Percentiles rank a stretch among this genome's conserved stretches.
These are phyloP conservation scores for Platysternon megacephalum DNA, from an alignment of 2,113 vertebrate genomes.

Conservation along the genomic window DNA sequence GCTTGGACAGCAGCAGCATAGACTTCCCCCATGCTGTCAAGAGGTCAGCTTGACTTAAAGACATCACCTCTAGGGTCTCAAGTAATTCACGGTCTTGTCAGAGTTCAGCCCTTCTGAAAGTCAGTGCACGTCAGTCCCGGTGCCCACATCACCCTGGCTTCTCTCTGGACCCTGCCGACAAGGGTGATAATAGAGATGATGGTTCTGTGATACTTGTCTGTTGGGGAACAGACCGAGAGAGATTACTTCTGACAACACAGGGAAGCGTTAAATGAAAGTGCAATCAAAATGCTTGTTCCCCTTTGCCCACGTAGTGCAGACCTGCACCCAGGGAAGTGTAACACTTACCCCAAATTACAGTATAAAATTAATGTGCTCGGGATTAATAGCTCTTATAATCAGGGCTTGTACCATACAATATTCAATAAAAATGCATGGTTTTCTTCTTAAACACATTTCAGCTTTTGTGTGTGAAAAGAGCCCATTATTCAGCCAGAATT, in stretches of 20 bases:
- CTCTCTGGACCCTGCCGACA: background rate
- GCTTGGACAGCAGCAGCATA: background rate
- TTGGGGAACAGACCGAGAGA: background rate
- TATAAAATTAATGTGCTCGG: background rate
- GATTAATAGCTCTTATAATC: background rate
- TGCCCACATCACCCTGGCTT: background rate
- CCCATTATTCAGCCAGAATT: constrained; percentile 62
- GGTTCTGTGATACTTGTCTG: background rate
- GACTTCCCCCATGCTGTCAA: background rate
- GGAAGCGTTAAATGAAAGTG: background rate
- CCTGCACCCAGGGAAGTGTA: background rate
- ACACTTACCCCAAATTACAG: background rate
- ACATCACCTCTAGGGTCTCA: background rate
- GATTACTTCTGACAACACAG: background rate
- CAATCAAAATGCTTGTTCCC: background rate
- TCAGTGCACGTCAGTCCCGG: background rate
- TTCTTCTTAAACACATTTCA: constrained; percentile 60
- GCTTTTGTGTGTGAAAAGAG: constrained; percentile 62
- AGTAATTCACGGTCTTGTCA: background rate
- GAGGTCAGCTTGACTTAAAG: background rate
- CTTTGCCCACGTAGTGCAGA: background rate
- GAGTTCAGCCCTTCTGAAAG: background rate
- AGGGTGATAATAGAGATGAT: background rate
- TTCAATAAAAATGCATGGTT: constrained; percentile 52
- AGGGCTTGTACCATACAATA: background rate